Evolutionary conservation across 2,113 vertebrate genomes (phyloP), one percentile per base, ranked within the genome.

Genomic region (Antechinus stuartii): DNA sequence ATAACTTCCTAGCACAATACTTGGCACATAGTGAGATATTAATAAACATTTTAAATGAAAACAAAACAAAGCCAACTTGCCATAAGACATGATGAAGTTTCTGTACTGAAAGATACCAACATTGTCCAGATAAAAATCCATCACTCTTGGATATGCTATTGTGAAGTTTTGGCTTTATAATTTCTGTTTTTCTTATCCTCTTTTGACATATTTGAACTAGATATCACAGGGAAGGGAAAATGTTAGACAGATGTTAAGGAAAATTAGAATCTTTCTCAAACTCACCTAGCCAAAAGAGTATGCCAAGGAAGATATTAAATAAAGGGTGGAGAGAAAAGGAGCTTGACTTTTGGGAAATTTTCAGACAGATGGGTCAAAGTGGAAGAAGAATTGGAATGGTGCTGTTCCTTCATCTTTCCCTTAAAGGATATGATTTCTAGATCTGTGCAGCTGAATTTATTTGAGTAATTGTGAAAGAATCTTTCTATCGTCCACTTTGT

Each of bases 341-440:
- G 2, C 0, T 22, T 91, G 35, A 49, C 14, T 10, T 24, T 54
- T n/a, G 68, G 61, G 50, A 91, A 30, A 55, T 7, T 92, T 54
- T 0, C 0, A 94, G 54, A 47, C 91, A 68, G 27, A 5, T 1
- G 46, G 12, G 14, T 55, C 52, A 23, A 23, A 90, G 92, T 27
- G 89, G 92, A 76, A 95, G 91, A 97, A 94, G 91, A 97, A 94
- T 57, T 25, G 53, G 93, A 95, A 95, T 94, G 92, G 94, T 54
- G 91, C 89, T 95, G n/a, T 84, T 84, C 12, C n/a, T 84, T 84
- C 16, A 42, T 16, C 19, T 42, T 42, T 84, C 14, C n/a, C 19
- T 84, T 84, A 35, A 84, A 22, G 16, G 6, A 84, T 76, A 19
- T 84, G 68, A 35, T 42, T 84, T 42, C 35, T 42, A 42, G 35